phyloP scores from a whole-genome alignment of 2,113 vertebrate genomes.

The Plecturocebus donacophilus region DNA sequence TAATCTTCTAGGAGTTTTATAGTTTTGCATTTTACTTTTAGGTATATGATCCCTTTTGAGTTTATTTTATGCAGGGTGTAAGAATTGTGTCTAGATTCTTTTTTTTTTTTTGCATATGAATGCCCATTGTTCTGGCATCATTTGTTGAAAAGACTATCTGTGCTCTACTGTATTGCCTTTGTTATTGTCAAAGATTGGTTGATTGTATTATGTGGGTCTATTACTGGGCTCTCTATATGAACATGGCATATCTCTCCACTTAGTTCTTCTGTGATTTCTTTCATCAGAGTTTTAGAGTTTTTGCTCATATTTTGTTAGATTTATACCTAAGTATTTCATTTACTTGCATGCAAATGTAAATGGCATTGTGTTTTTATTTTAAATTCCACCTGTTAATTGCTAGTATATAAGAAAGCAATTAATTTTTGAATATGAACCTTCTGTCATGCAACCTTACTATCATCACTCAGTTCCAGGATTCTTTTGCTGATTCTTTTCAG shows the following conservation, averaged over 20 bases:
- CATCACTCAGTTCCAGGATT: neutral
- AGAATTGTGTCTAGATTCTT: neutral
- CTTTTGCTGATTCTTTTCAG: neutral
- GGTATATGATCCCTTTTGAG: neutral
- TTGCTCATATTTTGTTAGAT: neutral
- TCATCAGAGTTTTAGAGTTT: neutral
- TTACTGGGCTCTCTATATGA: neutral
- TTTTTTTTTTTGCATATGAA: neutral
- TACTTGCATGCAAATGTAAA: neutral
- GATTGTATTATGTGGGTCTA: neutral
- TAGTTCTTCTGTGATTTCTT: neutral
- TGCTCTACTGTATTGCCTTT: neutral
- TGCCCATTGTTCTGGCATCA: neutral
- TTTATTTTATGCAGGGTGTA: neutral
- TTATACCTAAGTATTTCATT: neutral
- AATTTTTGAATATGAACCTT: neutral
- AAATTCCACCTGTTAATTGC: neutral
- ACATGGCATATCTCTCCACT: neutral
- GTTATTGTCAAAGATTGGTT: neutral
- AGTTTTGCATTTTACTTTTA: neutral
- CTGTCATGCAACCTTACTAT: neutral
- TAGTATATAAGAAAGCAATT: neutral
- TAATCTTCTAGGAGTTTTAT: neutral
- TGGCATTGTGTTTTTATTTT: neutral
- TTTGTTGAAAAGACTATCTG: neutral